A percentile compares a stretch with the other conserved stretches of the same genome.
Conservation (phyloP, 2,888 invertebrate genomes). For the Ypsolopha sequella region DNA sequence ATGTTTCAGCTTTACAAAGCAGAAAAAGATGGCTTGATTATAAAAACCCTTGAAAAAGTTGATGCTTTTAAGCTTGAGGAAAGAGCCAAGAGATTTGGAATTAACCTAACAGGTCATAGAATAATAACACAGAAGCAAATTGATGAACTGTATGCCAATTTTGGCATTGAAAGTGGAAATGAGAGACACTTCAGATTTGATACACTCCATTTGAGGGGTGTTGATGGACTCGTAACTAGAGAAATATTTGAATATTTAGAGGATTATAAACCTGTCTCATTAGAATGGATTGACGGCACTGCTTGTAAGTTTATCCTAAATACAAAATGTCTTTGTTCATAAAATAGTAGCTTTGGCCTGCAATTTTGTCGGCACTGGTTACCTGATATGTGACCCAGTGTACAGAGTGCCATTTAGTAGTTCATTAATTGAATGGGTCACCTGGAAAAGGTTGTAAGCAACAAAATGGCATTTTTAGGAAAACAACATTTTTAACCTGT, state of each 20-base stretch:
- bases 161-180: conserved; percentile 62
- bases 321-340: too few species aligned
- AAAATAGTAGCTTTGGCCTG: too few species aligned
- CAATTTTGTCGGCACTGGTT: too few species aligned
- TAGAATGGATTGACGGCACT: conserved; percentile 86
- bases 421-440: too few species aligned
- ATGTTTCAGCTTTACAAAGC: conserved; percentile 37
- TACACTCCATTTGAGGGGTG: conserved; percentile 81
- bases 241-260: conserved; percentile 85
- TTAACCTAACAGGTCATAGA: conserved; percentile 50
- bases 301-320: conserved; percentile 71
- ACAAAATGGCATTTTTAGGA: too few species aligned
- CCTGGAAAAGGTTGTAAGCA: too few species aligned
- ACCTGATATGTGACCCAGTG: too few species aligned
- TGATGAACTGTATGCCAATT: conserved; percentile 53
- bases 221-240: conserved; percentile 80
- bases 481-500: too few species aligned
- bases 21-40: conserved; percentile 37
- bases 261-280: conserved; percentile 79
- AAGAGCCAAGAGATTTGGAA: conserved; percentile 55
- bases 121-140: conserved; percentile 57
- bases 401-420: too few species aligned
- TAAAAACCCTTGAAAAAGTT: conserved; percentile 46
- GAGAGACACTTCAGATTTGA: conserved; percentile 78
- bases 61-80: conserved; percentile 56